Evolutionary conservation across 2,888 invertebrate species (phyloP).

Genomic region (Brachypalpus laphriformis): DNA sequence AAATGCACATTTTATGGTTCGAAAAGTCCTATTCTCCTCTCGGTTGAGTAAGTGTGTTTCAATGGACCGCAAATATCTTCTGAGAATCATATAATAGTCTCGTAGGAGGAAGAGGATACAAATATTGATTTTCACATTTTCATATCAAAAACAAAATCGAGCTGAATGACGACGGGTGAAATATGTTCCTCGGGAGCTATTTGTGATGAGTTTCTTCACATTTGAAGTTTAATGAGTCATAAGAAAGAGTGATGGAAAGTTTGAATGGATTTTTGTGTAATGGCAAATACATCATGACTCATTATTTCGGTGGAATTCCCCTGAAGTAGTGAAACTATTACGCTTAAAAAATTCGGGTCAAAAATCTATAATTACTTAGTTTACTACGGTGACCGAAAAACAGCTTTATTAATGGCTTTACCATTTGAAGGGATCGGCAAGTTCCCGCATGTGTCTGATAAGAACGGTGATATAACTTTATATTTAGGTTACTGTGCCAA

Average conservation of each 20-base stretch:
- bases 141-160: not conserved
- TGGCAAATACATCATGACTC: not conserved
- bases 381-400: not conserved
- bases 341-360: not conserved
- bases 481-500: no score
- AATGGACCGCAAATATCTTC: not conserved
- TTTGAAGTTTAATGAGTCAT: constrained; percentile 3
- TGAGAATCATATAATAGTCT: not conserved
- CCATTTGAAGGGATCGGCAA: not conserved
- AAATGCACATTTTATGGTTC: constrained; percentile 56
- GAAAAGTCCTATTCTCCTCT: constrained; percentile 9
- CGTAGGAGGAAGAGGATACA: constrained; percentile 12
- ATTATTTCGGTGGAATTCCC: not conserved
- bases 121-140: constrained; percentile 58
- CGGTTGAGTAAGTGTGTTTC: not conserved
- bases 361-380: not conserved
- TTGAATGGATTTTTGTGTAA: not conserved
- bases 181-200: not conserved
- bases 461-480: no score
- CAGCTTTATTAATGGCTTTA: constrained; percentile 13
- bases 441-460: not conserved
- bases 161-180: not conserved
- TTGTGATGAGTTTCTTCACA: not conserved
- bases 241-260: not conserved
- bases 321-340: not conserved